Evolutionary conservation across 2,797 vertebrate genomes (phyloP).

Genomic region (Halcyon smyrnensis): DNA sequence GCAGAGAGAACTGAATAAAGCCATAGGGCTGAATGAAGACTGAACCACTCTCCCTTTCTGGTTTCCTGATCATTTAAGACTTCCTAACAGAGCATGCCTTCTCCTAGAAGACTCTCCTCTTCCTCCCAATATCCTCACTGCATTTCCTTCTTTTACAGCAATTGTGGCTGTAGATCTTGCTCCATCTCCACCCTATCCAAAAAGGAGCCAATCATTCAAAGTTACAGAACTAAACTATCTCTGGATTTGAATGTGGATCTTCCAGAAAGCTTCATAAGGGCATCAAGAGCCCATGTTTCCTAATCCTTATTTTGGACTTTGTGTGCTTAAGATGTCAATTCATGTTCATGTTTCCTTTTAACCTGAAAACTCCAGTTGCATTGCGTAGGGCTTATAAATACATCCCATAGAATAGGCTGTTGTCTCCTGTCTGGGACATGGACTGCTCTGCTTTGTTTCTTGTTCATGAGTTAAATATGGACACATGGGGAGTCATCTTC

Average conservation of each 20-base stretch:
- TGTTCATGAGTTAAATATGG: accelerated
- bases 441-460: neutral
- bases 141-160: neutral
- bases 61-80: neutral
- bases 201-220: neutral
- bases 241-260: neutral
- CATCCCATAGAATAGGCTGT: neutral
- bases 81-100: neutral
- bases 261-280: neutral
- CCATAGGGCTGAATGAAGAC: neutral
- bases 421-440: neutral
- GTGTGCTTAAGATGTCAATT: neutral
- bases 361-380: neutral
- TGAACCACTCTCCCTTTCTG: neutral
- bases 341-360: neutral
- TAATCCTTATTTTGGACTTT: neutral
- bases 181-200: neutral
- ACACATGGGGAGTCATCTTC: neutral
- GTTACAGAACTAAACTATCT: neutral
- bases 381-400: neutral
- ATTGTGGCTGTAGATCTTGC: neutral
- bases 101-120: neutral
- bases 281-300: neutral
- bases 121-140: neutral
- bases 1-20: neutral